A percentile compares a stretch with the other conserved stretches of the same genome.
Evolutionary conservation across 2,797 vertebrate genomes (phyloP).

Genomic region (Limnodromus scolopaceus): DNA sequence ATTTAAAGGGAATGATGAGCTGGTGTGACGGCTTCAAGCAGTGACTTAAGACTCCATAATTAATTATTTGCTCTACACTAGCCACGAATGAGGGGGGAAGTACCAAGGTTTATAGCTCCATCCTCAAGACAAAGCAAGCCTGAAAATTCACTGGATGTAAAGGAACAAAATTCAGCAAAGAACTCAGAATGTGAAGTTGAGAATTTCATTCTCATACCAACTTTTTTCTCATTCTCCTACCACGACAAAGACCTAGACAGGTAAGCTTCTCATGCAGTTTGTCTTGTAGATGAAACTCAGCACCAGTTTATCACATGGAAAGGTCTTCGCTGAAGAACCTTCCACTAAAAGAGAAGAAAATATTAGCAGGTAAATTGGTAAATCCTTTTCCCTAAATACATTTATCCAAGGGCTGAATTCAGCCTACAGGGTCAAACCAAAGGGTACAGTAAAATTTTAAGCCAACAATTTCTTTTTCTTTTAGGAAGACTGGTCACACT

Average conservation of each 20-base stretch:
- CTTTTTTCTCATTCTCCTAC: background rate
- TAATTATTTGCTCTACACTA: background rate
- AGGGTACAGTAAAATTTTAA: background rate
- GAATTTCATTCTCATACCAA: background rate
- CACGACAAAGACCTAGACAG: background rate
- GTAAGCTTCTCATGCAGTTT: background rate
- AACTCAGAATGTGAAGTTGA: background rate
- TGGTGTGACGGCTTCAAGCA: background rate
- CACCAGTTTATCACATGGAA: background rate
- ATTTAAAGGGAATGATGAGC: constrained; percentile 20
- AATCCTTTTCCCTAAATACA: background rate
- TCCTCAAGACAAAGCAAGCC: background rate
- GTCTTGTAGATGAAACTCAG: background rate
- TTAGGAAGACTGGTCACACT: background rate
- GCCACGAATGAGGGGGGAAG: background rate
- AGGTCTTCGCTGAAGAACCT: background rate
- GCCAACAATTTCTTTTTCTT: background rate
- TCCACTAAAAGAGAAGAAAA: background rate
- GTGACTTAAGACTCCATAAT: constrained; percentile 1
- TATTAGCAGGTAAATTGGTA: background rate
- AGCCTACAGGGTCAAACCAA: background rate
- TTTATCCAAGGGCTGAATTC: background rate
- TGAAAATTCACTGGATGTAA: background rate
- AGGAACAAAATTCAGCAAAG: background rate
- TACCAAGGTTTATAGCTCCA: background rate